These are phyloP conservation scores for Crepidodera aurea DNA, from an alignment of 2,888 invertebrate species.

Conservation along the genomic window DNA sequence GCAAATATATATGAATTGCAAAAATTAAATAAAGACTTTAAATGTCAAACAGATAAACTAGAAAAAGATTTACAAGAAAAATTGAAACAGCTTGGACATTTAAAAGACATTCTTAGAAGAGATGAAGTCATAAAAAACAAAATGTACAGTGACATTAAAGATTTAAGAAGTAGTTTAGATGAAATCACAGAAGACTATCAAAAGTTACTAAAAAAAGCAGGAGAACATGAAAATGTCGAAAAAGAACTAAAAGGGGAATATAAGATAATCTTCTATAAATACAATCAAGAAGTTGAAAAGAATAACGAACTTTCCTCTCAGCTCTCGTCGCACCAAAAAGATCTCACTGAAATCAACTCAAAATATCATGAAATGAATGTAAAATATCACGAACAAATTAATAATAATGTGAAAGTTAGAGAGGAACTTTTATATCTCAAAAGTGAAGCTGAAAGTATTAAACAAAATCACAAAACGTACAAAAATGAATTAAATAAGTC, in stretches of 20 bases:
- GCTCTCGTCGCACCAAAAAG: constrained; percentile 11
- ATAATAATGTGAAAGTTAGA: constrained; percentile 26
- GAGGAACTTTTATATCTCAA: constrained; percentile 27
- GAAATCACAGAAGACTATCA: constrained; percentile 8
- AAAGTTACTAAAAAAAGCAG: constrained; percentile 8
- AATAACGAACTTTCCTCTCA: constrained; percentile 23
- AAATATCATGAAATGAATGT: constrained; percentile 5
- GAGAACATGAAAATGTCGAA: constrained; percentile 13
- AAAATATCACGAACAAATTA: constrained; percentile 23
- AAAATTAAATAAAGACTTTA: constrained; percentile 30
- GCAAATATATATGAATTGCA: constrained; percentile 32
- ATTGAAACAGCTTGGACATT: constrained; percentile 29
- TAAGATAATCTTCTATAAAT: constrained; percentile 17
- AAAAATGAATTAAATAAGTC: constrained; percentile 28
- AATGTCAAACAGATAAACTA: constrained; percentile 24
- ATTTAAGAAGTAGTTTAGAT: constrained; percentile 7
- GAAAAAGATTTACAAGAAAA: constrained; percentile 35
- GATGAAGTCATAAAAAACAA: constrained; percentile 30
- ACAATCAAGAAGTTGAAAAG: constrained; percentile 29
- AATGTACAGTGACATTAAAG: constrained; percentile 32
- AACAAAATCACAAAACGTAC: constrained; percentile 26
- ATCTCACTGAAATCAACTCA: constrained; percentile 7
- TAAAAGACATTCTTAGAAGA: constrained; percentile 31
- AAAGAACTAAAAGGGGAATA: constrained; percentile 27
- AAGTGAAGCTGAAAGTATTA: constrained; percentile 30